phyloP scores from a whole-genome alignment of 2,797 vertebrate species.

The Protonibea diacanthus region DNA sequence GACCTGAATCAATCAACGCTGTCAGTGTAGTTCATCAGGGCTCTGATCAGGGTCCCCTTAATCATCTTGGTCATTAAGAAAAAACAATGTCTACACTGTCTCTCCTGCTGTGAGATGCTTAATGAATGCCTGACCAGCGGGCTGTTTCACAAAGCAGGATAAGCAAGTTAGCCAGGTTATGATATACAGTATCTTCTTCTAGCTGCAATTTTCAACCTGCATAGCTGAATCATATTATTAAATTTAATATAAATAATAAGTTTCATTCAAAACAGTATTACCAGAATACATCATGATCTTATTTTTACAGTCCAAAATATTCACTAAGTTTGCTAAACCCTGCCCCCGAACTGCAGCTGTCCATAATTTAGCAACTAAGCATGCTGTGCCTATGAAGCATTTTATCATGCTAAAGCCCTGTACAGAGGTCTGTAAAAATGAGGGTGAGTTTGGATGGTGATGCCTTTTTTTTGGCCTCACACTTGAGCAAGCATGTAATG shows the following conservation, averaged over 20 bases:
- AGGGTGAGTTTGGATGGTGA: too few species aligned
- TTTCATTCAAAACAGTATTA: slow-evolving; percentile 3
- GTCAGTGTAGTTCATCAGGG: slow-evolving; percentile 11
- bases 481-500: too few species aligned
- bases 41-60: slow-evolving; percentile 30
- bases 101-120: slow-evolving; percentile 33
- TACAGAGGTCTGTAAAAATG: too few species aligned
- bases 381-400: too few species aligned
- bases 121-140: slow-evolving; percentile 39
- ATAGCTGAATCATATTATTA: slow-evolving; percentile 4
- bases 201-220: not conserved
- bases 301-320: not conserved
- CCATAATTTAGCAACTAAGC: too few species aligned
- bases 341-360: too few species aligned
- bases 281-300: not conserved
- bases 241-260: not conserved
- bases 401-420: too few species aligned
- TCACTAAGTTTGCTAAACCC: not conserved
- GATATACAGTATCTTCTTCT: slow-evolving; percentile 3
- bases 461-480: too few species aligned
- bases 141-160: slow-evolving; percentile 34
- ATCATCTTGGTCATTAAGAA: slow-evolving; percentile 35
- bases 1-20: slow-evolving; percentile 48
- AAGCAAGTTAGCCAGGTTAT: slow-evolving; percentile 17
- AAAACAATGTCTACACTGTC: not conserved